Base-by-base conservation (phyloP, 2,888 invertebrate species). In the Ornithoptera alexandrae region DNA sequence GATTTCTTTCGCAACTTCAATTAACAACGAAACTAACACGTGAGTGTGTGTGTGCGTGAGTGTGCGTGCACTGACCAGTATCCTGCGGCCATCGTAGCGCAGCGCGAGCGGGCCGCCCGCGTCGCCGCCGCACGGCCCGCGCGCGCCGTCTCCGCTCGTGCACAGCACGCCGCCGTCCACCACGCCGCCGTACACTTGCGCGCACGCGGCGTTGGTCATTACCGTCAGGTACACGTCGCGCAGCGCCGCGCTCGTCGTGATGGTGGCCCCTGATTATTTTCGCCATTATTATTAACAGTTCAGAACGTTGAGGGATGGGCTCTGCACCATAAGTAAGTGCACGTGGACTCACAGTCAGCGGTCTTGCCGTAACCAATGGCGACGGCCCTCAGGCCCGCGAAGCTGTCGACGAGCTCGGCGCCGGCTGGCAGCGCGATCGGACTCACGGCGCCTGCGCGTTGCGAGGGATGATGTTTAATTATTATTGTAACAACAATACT, bases 101-200 rank as follows among this genome's bases (percentile, higher is more conserved):
- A 75, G 70, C 71, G 71, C 46, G 74, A 76, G 70, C 72, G 75
- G 58, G 73, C 71, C 63, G 71, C 24, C 71, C 73, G 71, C 74
- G 70, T 81, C 84, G 56, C 88, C 93, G 72, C 93, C 94, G 36
- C 92, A 93, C 69, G 95, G 95, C 95, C 93, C 93, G 61, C 93
- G 93, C n/a, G 56, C 69, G 56, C 65, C 65, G 24, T 64, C 94
- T 17, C 69, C 69, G 69, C 65, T 65, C 18, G 60, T 65, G 61
- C 69, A 69, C 65, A 69, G 39, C 94, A 61, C 93, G 95, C 76
- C 96, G 96, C 87, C 95, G 95, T 60, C 74, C 17, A 72, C 95
- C 95, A 62, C 73, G 15, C 72, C 70, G 24, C 69, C 65, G 73
- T 72, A 71, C 72, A 73, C 63, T 73, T 74, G 67, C 67, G 77